These are phyloP conservation scores for Triplophysa bombifrons DNA, from an alignment of 2,797 vertebrate genomes.

Conservation along the genomic window DNA sequence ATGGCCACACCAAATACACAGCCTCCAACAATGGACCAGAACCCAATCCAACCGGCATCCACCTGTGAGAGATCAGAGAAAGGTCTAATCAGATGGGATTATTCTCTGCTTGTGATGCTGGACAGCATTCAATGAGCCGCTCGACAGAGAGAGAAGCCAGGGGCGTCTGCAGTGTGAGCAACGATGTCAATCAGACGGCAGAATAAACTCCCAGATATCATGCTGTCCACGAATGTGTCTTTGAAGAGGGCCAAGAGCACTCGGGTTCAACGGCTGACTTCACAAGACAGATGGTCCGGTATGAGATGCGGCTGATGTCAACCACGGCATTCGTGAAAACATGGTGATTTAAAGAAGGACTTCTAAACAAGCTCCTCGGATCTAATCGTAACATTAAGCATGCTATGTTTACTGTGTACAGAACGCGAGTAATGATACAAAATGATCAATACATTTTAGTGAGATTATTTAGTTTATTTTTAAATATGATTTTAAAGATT, in stretches of 20 bases:
- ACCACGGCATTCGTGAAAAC: slow-evolving; percentile 8
- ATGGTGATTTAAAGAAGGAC: slow-evolving; percentile 19
- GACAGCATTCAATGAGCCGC: slow-evolving; percentile 32
- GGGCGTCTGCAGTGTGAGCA: slow-evolving; percentile 18
- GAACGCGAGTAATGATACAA: no score
- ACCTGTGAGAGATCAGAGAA: slow-evolving; percentile 75
- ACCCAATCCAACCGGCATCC: slow-evolving; percentile 98
- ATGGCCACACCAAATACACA: slow-evolving; percentile 95
- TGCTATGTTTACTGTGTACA: background rate
- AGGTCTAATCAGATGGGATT: slow-evolving; percentile 10
- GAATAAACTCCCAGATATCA: slow-evolving; percentile 42
- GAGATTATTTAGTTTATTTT: no score
- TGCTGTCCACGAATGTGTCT: slow-evolving; percentile 35
- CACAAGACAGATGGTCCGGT: slow-evolving; percentile 38
- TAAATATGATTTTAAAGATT: no score
- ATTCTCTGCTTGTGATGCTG: slow-evolving; percentile 49
- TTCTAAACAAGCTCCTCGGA: background rate
- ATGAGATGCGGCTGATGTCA: slow-evolving; percentile 24
- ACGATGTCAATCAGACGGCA: slow-evolving; percentile 38
- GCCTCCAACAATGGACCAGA: slow-evolving; percentile 95
- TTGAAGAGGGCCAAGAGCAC: slow-evolving; percentile 24
- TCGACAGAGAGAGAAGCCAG: slow-evolving; percentile 19
- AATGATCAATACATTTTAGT: no score
- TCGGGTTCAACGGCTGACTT: slow-evolving; percentile 27
- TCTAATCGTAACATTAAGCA: background rate